Conservation (phyloP, 2,113 vertebrate genomes). For the Clarias magur region DNA sequence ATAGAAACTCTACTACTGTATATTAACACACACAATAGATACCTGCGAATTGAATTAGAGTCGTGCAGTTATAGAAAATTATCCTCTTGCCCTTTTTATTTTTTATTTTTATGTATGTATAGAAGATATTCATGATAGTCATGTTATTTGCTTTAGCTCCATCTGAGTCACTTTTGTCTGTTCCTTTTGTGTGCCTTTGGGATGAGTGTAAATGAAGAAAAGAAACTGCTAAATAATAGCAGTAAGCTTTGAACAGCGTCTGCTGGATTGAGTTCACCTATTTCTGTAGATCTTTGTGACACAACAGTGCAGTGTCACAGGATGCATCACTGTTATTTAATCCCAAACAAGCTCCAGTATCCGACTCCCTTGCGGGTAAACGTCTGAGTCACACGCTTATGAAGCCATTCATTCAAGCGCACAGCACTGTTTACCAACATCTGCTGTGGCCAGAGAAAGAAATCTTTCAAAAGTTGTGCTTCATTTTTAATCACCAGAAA, state of each 20-base stretch:
- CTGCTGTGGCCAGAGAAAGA: constrained; percentile 5
- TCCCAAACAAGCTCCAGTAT: neutral
- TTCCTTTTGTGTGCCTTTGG: neutral
- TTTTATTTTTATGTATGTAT: neutral
- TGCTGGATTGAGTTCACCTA: neutral
- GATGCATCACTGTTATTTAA: constrained; percentile 5
- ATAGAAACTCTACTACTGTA: too few relatives aligned
- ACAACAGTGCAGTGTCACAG: constrained; percentile 3
- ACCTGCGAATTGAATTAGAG: neutral
- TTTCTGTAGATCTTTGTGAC: constrained; percentile 15
- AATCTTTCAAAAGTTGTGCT: constrained; percentile 5
- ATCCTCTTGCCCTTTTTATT: too few relatives aligned
- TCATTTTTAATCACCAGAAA: constrained; percentile 18
- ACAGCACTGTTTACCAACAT: constrained; percentile 36
- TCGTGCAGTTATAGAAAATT: neutral
- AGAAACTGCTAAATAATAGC: neutral
- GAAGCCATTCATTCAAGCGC: neutral
- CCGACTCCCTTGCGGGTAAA: neutral
- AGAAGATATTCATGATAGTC: neutral
- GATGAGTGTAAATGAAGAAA: neutral
- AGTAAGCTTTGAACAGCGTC: neutral
- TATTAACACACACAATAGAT: neutral
- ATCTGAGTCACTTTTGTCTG: neutral
- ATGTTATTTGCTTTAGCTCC: neutral
- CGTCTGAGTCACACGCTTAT: constrained; percentile 9